A percentile compares a stretch with the other conserved stretches of the same genome.
These are phyloP conservation scores for Lutjanus campechanus DNA, from an alignment of 2,797 vertebrate species.

Conservation along the genomic window DNA sequence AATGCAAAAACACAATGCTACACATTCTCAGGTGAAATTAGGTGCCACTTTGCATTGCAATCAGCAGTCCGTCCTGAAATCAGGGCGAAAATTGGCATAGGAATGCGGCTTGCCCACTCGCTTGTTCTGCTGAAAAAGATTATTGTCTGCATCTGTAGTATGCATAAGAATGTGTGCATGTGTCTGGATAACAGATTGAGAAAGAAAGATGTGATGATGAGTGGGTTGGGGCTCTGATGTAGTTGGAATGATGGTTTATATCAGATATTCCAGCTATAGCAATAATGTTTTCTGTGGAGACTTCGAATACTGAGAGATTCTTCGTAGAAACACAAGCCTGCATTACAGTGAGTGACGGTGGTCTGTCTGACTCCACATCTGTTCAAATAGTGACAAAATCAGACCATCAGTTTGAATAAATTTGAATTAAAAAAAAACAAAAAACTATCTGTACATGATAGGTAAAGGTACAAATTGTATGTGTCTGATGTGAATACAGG, in stretches of 20 bases:
- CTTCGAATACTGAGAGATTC: neutral
- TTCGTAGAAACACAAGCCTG: too few species aligned
- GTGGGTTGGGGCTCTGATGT: neutral
- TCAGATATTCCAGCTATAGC: neutral
- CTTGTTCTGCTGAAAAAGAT: constrained; percentile 15
- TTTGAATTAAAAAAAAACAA: too few species aligned
- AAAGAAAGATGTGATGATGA: too few species aligned
- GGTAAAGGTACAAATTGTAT: neutral
- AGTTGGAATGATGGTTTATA: neutral
- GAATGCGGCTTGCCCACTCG: constrained; percentile 9
- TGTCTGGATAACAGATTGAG: neutral
- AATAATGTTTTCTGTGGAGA: neutral
- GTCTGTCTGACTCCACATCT: too few species aligned
- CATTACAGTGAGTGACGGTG: too few species aligned
- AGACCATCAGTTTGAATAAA: too few species aligned
- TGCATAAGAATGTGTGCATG: neutral
- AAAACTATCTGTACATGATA: too few species aligned
- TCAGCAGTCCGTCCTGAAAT: constrained; percentile 41
- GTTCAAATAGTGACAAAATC: too few species aligned
- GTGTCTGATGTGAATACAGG: neutral
- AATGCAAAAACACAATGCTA: constrained; percentile 32
- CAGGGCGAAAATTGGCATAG: neutral
- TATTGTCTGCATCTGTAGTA: constrained; percentile 6
- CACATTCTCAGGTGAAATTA: constrained; percentile 43
- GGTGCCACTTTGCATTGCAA: constrained; percentile 30